Conservation (phyloP, 1,140 invertebrate species). For the Drosophila mojavensis region DNA sequence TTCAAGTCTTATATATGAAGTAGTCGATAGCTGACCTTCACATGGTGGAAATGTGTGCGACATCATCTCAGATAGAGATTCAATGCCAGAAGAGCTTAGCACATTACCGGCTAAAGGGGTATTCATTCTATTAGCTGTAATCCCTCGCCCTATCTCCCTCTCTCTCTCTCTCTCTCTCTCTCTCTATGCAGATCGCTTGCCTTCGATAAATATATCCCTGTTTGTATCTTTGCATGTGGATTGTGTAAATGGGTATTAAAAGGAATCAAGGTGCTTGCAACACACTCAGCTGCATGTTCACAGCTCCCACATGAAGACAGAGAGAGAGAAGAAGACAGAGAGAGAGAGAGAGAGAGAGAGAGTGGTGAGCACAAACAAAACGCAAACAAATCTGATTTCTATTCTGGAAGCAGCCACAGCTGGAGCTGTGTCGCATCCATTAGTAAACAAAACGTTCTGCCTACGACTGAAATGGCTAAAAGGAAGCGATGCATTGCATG, state of each 20-base stretch:
- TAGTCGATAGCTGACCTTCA: constrained; percentile 27
- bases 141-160: no score
- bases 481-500: constrained; percentile 37
- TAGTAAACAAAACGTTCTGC: constrained; percentile 10
- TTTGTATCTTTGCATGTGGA: no score
- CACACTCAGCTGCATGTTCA: not conserved
- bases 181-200: no score
- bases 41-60: not conserved
- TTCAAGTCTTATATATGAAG: not conserved
- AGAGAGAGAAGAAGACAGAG: no score
- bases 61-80: not conserved
- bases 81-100: not conserved
- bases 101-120: not conserved
- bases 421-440: constrained; percentile 19
- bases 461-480: constrained; percentile 28
- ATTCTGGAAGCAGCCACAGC: constrained; percentile 15
- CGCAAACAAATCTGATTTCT: constrained; percentile 24
- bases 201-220: not conserved
- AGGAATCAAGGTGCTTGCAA: not conserved
- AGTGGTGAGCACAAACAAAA: not conserved
- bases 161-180: no score
- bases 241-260: not conserved
- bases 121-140: no score
- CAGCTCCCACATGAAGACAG: not conserved
- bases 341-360: no score